These are phyloP conservation scores for Orius insidiosus DNA, from an alignment of 1,140 invertebrate genomes.

Conservation along the genomic window DNA sequence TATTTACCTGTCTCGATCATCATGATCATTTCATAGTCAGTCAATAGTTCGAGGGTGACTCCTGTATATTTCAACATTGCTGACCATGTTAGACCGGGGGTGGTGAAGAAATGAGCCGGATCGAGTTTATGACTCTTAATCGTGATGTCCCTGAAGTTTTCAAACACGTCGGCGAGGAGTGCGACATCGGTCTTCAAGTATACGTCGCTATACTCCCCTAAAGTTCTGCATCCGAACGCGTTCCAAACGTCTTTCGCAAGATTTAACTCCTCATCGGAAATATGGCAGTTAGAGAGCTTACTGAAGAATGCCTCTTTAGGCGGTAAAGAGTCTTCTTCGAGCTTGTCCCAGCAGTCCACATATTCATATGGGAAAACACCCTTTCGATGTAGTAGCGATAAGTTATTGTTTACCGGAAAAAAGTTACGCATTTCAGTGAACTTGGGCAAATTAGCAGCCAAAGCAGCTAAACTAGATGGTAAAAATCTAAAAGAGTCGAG, in stretches of 20 bases:
- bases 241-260: conserved; percentile 26
- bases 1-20: conserved; percentile 21
- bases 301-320: conserved; percentile 24
- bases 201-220: conserved; percentile 25
- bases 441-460: not conserved
- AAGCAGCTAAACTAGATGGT: not conserved
- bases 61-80: conserved; percentile 8
- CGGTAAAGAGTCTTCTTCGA: conserved; percentile 23
- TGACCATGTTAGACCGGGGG: conserved; percentile 3
- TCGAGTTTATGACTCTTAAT: conserved; percentile 8
- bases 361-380: conserved; percentile 23
- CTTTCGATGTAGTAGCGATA: conserved; percentile 14
- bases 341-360: conserved; percentile 20
- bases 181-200: conserved; percentile 29
- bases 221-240: conserved; percentile 21
- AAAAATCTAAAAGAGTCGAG: not conserved
- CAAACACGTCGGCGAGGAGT: conserved; percentile 26
- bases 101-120: conserved; percentile 7
- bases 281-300: conserved; percentile 21
- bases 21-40: conserved; percentile 22
- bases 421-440: not conserved
- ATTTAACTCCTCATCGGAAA: conserved; percentile 24
- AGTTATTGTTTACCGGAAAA: not conserved
- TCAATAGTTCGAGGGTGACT: conserved; percentile 16
- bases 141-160: conserved; percentile 23